Conservation (phyloP, 2,113 vertebrate species). For the Irena cyanogastra region DNA sequence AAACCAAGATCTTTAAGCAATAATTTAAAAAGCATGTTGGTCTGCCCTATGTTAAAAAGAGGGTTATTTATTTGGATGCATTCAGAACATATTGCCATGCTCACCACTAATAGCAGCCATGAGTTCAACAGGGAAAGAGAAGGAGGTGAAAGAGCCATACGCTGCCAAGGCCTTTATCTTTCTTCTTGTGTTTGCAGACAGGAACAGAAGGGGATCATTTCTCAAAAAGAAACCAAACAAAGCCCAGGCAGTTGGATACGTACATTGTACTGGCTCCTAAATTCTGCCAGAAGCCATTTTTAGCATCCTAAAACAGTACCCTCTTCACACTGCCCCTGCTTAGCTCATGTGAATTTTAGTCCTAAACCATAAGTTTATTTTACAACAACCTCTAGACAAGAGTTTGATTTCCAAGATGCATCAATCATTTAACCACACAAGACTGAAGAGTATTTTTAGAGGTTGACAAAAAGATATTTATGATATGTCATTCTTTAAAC, state of each 20-base stretch:
- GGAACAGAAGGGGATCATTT: background rate
- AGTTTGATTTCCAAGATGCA: background rate
- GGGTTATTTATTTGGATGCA: background rate
- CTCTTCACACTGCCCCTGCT: background rate
- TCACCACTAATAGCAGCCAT: background rate
- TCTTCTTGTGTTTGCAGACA: background rate
- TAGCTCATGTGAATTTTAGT: background rate
- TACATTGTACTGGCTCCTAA: background rate
- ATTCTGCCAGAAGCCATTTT: background rate
- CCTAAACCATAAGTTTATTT: background rate
- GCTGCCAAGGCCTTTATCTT: background rate
- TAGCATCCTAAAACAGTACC: background rate
- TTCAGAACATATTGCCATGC: background rate
- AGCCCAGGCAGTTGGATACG: background rate
- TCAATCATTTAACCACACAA: background rate
- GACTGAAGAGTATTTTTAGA: background rate
- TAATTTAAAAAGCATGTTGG: background rate
- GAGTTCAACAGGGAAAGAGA: background rate
- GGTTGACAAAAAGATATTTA: background rate
- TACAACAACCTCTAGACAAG: background rate
- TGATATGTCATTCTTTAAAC: background rate
- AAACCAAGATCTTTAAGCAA: background rate
- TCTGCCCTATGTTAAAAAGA: background rate
- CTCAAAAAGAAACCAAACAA: background rate
- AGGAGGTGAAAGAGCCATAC: background rate